Percentiles rank a stretch among this genome's conserved stretches.
Evolutionary conservation across 2,888 invertebrate genomes (phyloP).

Genomic region (Drosophila lacicola): DNA sequence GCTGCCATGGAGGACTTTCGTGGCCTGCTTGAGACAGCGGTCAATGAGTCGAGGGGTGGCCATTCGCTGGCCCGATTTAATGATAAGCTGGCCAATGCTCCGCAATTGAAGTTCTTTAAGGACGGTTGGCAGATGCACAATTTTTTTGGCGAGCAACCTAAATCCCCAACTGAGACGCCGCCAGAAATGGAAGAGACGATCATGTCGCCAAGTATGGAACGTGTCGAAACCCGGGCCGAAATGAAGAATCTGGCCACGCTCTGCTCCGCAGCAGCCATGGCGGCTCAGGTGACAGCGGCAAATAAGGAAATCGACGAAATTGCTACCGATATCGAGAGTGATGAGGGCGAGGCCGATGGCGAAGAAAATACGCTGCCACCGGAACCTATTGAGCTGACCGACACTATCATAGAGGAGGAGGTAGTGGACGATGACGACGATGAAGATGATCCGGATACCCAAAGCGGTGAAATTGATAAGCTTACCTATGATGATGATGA

Average conservation of each 20-base stretch:
- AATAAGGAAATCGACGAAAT: conserved; percentile 50
- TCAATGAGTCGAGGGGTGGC: conserved; percentile 64
- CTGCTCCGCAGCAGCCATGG: conserved; percentile 81
- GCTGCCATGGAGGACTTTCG: conserved; percentile 66
- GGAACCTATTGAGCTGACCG: conserved; percentile 64
- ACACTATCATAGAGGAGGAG: conserved; percentile 62
- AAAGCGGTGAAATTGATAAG: conserved; percentile 80
- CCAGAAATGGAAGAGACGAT: conserved; percentile 77
- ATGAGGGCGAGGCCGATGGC: conserved; percentile 40
- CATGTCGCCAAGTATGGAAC: conserved; percentile 60
- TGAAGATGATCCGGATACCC: conserved; percentile 75
- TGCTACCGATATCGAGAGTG: conserved; percentile 54
- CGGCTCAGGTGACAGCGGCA: conserved; percentile 73
- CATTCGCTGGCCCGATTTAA: conserved; percentile 55
- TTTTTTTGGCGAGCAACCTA: conserved; percentile 85
- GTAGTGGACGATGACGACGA: conserved; percentile 70
- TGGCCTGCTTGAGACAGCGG: conserved; percentile 68
- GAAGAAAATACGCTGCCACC: conserved; percentile 74
- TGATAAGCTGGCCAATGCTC: conserved; percentile 51
- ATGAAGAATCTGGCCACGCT: conserved; percentile 82
- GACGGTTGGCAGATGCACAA: conserved; percentile 84
- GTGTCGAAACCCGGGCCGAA: conserved; percentile 69
- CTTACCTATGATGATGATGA: conserved; percentile 65
- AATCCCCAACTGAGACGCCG: conserved; percentile 85
- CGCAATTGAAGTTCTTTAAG: conserved; percentile 82